phyloP scores from a whole-genome alignment of 2,888 invertebrate genomes.

The Galeopsomyia nigrocyanea region DNA sequence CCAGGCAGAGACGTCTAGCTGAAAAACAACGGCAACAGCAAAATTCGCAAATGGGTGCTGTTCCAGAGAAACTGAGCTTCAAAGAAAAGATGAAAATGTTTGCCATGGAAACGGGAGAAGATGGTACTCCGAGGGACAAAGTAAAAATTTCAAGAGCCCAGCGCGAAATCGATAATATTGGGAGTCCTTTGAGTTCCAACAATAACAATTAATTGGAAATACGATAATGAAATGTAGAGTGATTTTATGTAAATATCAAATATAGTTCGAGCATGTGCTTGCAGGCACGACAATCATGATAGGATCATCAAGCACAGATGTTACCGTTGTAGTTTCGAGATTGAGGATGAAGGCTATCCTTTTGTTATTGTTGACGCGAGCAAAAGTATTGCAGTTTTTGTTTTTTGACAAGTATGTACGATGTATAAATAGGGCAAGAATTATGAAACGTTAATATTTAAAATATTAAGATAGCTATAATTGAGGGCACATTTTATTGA shows the following conservation, averaged over 20 bases:
- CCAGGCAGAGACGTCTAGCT: constrained; percentile 87
- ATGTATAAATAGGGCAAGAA: constrained; percentile 15
- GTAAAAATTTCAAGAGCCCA: constrained; percentile 96
- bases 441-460: constrained; percentile 27
- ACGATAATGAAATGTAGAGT: constrained; percentile 13
- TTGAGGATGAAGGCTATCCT: constrained; percentile 43
- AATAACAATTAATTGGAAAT: constrained; percentile 50
- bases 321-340: constrained; percentile 45
- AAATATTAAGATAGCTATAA: constrained; percentile 24
- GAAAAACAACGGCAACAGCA: constrained; percentile 79
- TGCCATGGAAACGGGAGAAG: constrained; percentile 95
- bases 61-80: constrained; percentile 95
- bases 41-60: constrained; percentile 75
- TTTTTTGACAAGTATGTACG: constrained; percentile 12
- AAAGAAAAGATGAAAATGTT: constrained; percentile 99
- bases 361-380: constrained; percentile 44
- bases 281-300: constrained; percentile 44
- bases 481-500: constrained; percentile 26
- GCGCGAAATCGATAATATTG: constrained; percentile 87
- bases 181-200: constrained; percentile 67
- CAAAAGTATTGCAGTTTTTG: constrained; percentile 44
- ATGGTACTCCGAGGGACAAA: constrained; percentile 93
- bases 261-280: constrained; percentile 36
- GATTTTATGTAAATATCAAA: constrained; percentile 39
- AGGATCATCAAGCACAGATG: constrained; percentile 40